These are phyloP conservation scores for Protodeltote pygarga DNA, from an alignment of 2,888 invertebrate genomes.

Conservation along the genomic window DNA sequence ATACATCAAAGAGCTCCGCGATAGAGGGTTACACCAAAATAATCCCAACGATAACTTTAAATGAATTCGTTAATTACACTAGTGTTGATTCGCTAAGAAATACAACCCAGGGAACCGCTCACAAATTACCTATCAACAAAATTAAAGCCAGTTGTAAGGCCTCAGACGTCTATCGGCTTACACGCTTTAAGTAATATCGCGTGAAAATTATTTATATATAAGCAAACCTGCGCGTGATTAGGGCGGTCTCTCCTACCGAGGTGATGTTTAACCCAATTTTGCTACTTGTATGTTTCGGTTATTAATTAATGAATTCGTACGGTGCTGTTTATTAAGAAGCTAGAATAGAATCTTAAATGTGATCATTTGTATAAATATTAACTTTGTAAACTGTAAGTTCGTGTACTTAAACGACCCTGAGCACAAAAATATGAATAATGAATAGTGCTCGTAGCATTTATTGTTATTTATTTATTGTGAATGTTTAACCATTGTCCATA, in stretches of 20 bases:
- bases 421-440: too few relatives aligned
- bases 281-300: conserved; percentile 46
- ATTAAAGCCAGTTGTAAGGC: conserved; percentile 70
- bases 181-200: conserved; percentile 55
- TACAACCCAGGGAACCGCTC: conserved; percentile 66
- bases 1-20: conserved; percentile 69
- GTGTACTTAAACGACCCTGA: too few relatives aligned
- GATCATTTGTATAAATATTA: conserved; percentile 3
- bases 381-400: conserved; percentile 1
- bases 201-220: conserved; percentile 61
- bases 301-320: conserved; percentile 51
- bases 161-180: conserved; percentile 64
- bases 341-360: conserved; percentile 16
- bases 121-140: conserved; percentile 79
- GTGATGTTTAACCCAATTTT: conserved; percentile 52
- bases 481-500: too few relatives aligned
- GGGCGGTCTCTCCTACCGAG: conserved; percentile 26
- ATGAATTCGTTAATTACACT: conserved; percentile 82
- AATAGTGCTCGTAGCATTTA: too few relatives aligned
- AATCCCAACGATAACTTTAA: conserved; percentile 72
- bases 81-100: conserved; percentile 82
- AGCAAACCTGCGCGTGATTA: conserved; percentile 57
- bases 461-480: too few relatives aligned
- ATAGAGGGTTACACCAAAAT: conserved; percentile 57
- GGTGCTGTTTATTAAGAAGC: conserved; percentile 27